Base-by-base conservation (phyloP, 2,888 invertebrate genomes). In the Rhagium mordax region DNA sequence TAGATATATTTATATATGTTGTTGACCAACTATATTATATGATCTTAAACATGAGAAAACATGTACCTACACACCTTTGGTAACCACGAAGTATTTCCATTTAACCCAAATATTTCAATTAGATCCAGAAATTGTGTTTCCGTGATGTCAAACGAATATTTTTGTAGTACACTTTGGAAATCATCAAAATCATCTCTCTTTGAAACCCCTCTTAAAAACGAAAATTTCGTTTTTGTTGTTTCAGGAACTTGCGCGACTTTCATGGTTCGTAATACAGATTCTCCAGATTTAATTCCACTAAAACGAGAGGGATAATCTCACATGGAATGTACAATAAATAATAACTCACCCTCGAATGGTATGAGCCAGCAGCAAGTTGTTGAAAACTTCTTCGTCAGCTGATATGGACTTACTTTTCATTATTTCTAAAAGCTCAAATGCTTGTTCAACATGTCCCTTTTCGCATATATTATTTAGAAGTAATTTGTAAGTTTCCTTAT, bases 341-440 rank as follows among this genome's bases (percentile, higher is more conserved):
- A 59, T 33, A 10, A 69, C 77, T 86, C 86, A 91, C 91, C 90
- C 88, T 71, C 88, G 82, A 81, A 89, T 89, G 8, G 91, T 90
- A 84, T 93, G 90, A 10, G 91, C 91, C 68, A 92, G 83, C 8
- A 93, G 89, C 0, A 94, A 86, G 0, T 90, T 89, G 79, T 91
- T 91, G 67, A 92, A 92, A 18, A 91, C 87, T 71, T 86, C 87
- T 79, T 92, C 91, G n/a, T 90, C 90, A 0, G 91, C 87, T 0
- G 91, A 85, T 55, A 91, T 84, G 0, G 87, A 87, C 16, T 87
- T 86, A 0, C 88, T 82, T 79, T 92, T 92, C 91, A 94, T 93
- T 59, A 90, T 89, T 1, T 90, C 87, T 68, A 94, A 86, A 5
- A 93, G 87, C 79, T 90, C 89, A 13, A 89, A 86, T 0, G 91